Percentiles rank a stretch among this genome's conserved stretches.
Conservation (phyloP, 1,140 invertebrate species). For the Listronotus oregonensis region DNA sequence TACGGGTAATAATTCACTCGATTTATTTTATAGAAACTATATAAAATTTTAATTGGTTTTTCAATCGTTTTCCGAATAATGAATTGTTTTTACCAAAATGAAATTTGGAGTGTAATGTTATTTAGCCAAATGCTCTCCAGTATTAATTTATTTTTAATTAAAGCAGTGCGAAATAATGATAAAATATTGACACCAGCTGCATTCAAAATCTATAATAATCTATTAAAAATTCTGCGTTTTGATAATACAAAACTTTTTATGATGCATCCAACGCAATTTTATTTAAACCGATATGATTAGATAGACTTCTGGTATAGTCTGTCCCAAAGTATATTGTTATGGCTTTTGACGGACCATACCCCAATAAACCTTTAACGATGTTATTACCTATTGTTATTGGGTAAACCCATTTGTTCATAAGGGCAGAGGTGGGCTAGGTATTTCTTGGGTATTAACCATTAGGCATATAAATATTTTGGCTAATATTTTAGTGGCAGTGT, state of each 20-base stretch:
- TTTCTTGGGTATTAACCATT: no score
- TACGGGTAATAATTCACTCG: constrained; percentile 25
- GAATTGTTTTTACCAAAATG: constrained; percentile 30
- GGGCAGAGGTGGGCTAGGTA: no score
- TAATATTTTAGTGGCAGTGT: no score
- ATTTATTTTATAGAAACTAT: constrained; percentile 33
- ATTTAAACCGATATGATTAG: background rate
- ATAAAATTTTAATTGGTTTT: constrained; percentile 34
- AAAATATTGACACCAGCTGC: constrained; percentile 34
- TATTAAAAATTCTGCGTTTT: constrained; percentile 22
- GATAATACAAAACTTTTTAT: constrained; percentile 10
- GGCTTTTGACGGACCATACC: no score
- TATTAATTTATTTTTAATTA: constrained; percentile 36
- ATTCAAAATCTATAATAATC: constrained; percentile 32
- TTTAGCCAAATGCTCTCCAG: constrained; percentile 32
- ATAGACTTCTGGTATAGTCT: no score
- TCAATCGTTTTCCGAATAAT: constrained; percentile 30
- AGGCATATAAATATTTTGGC: no score
- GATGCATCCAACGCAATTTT: background rate
- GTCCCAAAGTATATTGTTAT: no score
- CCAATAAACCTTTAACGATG: no score
- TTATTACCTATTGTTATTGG: no score
- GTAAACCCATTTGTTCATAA: no score
- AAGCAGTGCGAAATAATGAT: constrained; percentile 30
- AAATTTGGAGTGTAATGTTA: constrained; percentile 34